A percentile compares a stretch with the other conserved stretches of the same genome.
These are phyloP conservation scores for Muraenolepis orangiensis DNA, from an alignment of 2,797 vertebrate genomes.

Conservation along the genomic window DNA sequence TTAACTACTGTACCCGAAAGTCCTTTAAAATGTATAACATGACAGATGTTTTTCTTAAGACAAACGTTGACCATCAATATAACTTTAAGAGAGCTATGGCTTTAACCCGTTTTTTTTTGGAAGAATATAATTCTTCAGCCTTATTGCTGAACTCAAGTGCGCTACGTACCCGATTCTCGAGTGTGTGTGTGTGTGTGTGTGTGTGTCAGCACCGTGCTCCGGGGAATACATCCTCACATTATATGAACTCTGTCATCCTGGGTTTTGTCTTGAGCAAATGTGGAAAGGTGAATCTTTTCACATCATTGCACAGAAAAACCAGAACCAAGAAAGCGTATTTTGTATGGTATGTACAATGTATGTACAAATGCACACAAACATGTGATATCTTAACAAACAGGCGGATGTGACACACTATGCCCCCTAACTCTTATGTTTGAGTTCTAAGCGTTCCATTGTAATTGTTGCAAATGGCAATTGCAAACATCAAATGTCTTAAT, in stretches of 20 bases:
- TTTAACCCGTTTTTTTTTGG: neutral
- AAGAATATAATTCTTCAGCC: neutral
- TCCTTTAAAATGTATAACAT: neutral
- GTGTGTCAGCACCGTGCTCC: too few species aligned
- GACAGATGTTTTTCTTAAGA: neutral
- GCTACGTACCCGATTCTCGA: too few species aligned
- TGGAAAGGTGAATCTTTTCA: neutral
- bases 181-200: too few species aligned
- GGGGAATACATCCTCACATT: too few species aligned
- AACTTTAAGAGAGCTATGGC: neutral
- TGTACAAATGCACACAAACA: too few species aligned
- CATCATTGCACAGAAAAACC: conserved; percentile 1
- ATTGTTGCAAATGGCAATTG: too few species aligned
- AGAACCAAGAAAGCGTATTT: neutral
- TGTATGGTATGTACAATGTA: neutral
- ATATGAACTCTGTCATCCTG: neutral
- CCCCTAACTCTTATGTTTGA: too few species aligned
- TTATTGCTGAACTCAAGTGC: neutral
- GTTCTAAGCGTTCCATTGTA: too few species aligned
- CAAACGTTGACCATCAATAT: neutral
- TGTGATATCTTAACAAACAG: neutral
- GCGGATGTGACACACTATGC: too few species aligned
- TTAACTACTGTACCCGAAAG: neutral
- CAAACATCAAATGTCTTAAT: too few species aligned
- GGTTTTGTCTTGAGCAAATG: neutral